phyloP scores from a whole-genome alignment of 2,888 invertebrate genomes.

The Matsumyia berberina region DNA sequence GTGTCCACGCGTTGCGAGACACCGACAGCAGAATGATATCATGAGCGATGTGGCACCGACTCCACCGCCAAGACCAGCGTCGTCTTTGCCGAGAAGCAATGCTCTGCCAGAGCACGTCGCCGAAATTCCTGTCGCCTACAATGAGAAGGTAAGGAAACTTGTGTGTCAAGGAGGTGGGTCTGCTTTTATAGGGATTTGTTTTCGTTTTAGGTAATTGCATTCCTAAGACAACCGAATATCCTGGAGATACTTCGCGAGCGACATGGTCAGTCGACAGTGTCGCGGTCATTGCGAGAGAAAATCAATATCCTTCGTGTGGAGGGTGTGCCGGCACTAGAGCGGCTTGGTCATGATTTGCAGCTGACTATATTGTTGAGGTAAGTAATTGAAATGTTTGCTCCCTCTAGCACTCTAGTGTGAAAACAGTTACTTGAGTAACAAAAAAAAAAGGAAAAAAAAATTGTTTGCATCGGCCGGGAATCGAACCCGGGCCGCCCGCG shows the following conservation, averaged over 20 bases:
- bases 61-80: conserved; percentile 90
- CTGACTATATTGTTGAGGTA: conserved; percentile 96
- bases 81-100: conserved; percentile 82
- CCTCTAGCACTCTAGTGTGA: too few species aligned
- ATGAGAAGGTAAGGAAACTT: conserved; percentile 93
- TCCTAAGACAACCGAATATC: conserved; percentile 96
- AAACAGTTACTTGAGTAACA: too few species aligned
- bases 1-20: conserved; percentile 86
- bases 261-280: conserved; percentile 89
- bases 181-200: neutral
- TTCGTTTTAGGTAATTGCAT: conserved; percentile 91
- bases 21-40: conserved; percentile 84
- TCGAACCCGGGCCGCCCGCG: conserved; percentile 76
- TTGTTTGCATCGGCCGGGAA: conserved; percentile 70
- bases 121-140: conserved; percentile 95
- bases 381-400: conserved; percentile 79
- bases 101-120: conserved; percentile 81
- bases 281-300: conserved; percentile 92
- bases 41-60: conserved; percentile 87
- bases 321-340: conserved; percentile 92
- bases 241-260: conserved; percentile 95
- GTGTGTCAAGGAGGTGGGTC: neutral
- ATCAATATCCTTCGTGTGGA: conserved; percentile 95
- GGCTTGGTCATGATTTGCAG: conserved; percentile 96
- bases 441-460: conserved; percentile 29